Evolutionary conservation across 2,888 invertebrate species (phyloP).

Genomic region (Tenthredo amoena): DNA sequence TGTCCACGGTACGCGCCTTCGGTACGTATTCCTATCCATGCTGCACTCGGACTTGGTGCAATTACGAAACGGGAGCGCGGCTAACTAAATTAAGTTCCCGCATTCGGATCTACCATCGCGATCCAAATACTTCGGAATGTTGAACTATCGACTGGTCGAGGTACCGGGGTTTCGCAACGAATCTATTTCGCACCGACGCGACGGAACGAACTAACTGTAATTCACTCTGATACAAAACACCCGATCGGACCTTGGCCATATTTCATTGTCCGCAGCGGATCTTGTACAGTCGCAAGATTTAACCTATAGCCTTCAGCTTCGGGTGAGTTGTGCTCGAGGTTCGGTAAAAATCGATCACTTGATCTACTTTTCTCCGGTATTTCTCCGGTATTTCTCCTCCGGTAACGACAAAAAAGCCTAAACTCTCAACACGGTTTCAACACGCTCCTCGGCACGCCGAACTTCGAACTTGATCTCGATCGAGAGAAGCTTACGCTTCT

Average conservation of each 20-base stretch:
- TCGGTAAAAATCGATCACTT: neutral
- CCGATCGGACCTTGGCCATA: neutral
- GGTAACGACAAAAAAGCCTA: neutral
- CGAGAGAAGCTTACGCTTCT: neutral
- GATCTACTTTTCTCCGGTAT: neutral
- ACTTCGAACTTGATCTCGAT: conserved; percentile 8
- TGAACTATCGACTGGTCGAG: neutral
- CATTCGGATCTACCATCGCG: conserved; percentile 8
- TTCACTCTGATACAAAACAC: neutral
- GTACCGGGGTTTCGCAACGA: neutral
- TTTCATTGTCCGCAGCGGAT: neutral
- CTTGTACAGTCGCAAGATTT: neutral
- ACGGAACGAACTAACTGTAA: neutral
- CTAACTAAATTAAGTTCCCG: conserved; percentile 20
- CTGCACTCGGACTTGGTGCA: neutral
- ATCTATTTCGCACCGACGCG: conserved; percentile 9
- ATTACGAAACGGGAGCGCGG: conserved; percentile 23
- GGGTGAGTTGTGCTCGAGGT: neutral
- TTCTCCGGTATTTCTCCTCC: neutral
- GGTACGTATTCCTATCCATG: neutral
- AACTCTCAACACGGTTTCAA: neutral
- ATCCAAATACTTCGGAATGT: conserved; percentile 19
- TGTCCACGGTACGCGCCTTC: neutral
- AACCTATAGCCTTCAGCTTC: conserved; percentile 15
- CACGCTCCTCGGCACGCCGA: neutral